These are phyloP conservation scores for Engystomops pustulosus DNA, from an alignment of 2,113 vertebrate genomes.

Conservation along the genomic window DNA sequence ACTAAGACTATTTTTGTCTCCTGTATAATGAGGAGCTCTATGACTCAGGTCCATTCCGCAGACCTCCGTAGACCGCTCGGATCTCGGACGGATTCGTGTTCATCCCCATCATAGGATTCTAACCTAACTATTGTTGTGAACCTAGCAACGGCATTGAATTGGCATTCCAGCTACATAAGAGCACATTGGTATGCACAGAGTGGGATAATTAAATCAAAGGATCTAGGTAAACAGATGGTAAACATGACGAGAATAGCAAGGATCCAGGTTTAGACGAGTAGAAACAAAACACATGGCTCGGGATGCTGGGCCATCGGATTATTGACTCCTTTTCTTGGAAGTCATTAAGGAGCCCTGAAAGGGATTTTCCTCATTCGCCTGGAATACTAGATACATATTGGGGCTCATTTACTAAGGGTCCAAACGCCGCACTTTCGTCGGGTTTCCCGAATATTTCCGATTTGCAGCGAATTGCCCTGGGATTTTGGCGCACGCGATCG, in stretches of 20 bases:
- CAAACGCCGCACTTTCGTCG: too few species aligned
- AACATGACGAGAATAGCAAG: slow-evolving; percentile 38
- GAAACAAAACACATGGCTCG: neutral
- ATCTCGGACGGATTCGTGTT: neutral
- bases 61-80: neutral
- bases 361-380: too few species aligned
- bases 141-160: slow-evolving; percentile 42
- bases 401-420: too few species aligned
- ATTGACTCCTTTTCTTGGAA: neutral
- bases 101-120: neutral
- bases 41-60: neutral
- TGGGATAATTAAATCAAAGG: slow-evolving; percentile 43
- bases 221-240: slow-evolving; percentile 56
- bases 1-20: too few species aligned
- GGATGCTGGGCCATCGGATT: neutral
- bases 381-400: too few species aligned
- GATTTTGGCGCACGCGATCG: too few species aligned
- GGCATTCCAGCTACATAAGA: slow-evolving; percentile 22
- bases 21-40: too few species aligned
- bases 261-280: neutral
- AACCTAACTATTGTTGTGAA: slow-evolving; percentile 5
- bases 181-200: slow-evolving; percentile 43
- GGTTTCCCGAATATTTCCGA: too few species aligned
- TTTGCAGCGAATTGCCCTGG: too few species aligned
- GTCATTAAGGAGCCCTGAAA: neutral